Evolutionary conservation across 2,113 vertebrate species (phyloP).

Genomic region (Forbesichthys agassizii): DNA sequence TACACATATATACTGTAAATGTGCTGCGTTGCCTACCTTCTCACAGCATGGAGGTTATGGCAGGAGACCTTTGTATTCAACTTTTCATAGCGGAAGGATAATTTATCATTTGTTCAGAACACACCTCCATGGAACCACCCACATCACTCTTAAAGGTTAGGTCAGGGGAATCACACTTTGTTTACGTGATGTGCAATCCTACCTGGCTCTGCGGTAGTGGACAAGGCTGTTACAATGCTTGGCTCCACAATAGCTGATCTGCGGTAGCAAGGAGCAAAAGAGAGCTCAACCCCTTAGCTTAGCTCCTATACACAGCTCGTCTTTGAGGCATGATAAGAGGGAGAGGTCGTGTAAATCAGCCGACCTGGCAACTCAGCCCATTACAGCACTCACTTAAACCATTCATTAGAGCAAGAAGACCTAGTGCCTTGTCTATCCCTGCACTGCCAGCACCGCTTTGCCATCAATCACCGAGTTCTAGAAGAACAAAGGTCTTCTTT

Average conservation of each 20-base stretch:
- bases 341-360: conserved; percentile 57
- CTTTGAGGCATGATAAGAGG: conserved; percentile 26
- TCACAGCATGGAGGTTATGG: conserved; percentile 17
- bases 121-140: conserved; percentile 44
- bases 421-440: conserved; percentile 51
- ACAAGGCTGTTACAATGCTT: conserved; percentile 7
- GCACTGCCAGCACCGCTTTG: conserved; percentile 57
- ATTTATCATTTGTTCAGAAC: conserved; percentile 54
- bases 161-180: conserved; percentile 34
- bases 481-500: conserved; percentile 48
- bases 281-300: conserved; percentile 12
- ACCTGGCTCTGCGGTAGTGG: conserved; percentile 18
- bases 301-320: conserved; percentile 9
- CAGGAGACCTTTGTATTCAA: conserved; percentile 15
- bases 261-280: neutral
- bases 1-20: too few relatives aligned
- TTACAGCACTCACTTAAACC: conserved; percentile 74
- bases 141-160: conserved; percentile 60
- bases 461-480: conserved; percentile 58
- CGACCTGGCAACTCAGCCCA: conserved; percentile 53
- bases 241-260: neutral
- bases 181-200: conserved; percentile 35
- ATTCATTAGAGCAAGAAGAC: conserved; percentile 73
- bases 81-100: conserved; percentile 13
- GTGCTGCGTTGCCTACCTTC: conserved; percentile 5